These are phyloP conservation scores for Andrena cerasifolii DNA, from an alignment of 1,140 invertebrate species.

Conservation along the genomic window DNA sequence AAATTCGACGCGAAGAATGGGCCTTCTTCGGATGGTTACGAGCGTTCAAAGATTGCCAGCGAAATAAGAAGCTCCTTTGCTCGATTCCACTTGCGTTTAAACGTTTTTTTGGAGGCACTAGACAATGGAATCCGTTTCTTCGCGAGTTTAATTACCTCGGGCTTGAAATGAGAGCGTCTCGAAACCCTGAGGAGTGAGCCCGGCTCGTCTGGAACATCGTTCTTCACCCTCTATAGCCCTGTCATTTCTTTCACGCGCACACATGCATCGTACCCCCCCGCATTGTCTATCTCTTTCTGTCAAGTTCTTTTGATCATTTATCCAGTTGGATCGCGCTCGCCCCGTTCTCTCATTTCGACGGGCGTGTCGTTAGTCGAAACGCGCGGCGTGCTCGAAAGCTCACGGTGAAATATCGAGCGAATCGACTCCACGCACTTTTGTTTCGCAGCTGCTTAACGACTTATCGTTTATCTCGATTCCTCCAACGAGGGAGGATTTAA, in stretches of 20 bases:
- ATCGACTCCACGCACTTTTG: too few relatives aligned
- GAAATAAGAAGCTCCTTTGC: constrained; percentile 3
- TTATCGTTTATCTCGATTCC: too few relatives aligned
- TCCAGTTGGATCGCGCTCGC: not conserved
- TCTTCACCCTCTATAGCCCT: constrained; percentile 38
- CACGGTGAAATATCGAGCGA: too few relatives aligned
- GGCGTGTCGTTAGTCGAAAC: too few relatives aligned
- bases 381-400: too few relatives aligned
- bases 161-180: constrained; percentile 18
- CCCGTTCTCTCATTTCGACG: not conserved
- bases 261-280: constrained; percentile 5
- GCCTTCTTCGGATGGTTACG: constrained; percentile 40
- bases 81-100: not conserved
- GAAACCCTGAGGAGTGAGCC: constrained; percentile 5
- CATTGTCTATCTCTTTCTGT: constrained; percentile 12
- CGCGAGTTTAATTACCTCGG: constrained; percentile 27
- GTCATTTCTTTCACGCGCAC: constrained; percentile 25
- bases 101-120: too few relatives aligned
- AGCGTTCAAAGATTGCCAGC: not conserved
- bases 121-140: not conserved
- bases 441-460: too few relatives aligned
- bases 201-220: constrained; percentile 43
- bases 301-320: not conserved
- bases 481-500: too few relatives aligned
- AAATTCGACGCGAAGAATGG: constrained; percentile 41